Percentiles rank a stretch among this genome's conserved stretches.
Evolutionary conservation across 2,888 invertebrate genomes (phyloP).

Genomic region (Phorcus lineatus): DNA sequence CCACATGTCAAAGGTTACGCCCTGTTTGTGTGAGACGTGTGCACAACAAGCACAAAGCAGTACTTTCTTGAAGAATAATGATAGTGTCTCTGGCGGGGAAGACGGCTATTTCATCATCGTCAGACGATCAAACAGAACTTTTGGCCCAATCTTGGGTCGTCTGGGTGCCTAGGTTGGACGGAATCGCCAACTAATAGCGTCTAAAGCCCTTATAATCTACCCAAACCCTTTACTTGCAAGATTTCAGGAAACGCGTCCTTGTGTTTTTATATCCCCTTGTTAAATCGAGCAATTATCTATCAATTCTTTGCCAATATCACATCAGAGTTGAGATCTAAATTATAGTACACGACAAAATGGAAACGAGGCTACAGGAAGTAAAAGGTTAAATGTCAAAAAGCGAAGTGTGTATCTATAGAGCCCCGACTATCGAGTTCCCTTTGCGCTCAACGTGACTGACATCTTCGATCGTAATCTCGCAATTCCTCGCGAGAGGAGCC

Average conservation of each 20-base stretch:
- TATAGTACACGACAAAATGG: neutral
- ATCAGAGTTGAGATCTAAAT: constrained; percentile 11
- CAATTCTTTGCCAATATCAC: constrained; percentile 1
- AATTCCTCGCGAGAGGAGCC: neutral
- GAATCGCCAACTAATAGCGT: no score
- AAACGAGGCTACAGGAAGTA: constrained; percentile 1
- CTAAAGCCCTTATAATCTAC: neutral
- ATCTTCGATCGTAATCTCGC: constrained; percentile 8
- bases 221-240: neutral
- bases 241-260: neutral
- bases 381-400: neutral
- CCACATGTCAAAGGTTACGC: no score
- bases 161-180: no score
- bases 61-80: no score
- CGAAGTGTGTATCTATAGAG: constrained; percentile 4
- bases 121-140: no score
- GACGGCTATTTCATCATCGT: no score
- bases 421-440: neutral
- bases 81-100: no score
- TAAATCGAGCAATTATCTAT: constrained; percentile 5
- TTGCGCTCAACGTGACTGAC: neutral
- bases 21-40: no score
- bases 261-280: neutral
- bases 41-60: no score
- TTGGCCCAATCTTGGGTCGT: no score